Conservation (phyloP, 2,888 invertebrate species). For the Mermis nigrescens region DNA sequence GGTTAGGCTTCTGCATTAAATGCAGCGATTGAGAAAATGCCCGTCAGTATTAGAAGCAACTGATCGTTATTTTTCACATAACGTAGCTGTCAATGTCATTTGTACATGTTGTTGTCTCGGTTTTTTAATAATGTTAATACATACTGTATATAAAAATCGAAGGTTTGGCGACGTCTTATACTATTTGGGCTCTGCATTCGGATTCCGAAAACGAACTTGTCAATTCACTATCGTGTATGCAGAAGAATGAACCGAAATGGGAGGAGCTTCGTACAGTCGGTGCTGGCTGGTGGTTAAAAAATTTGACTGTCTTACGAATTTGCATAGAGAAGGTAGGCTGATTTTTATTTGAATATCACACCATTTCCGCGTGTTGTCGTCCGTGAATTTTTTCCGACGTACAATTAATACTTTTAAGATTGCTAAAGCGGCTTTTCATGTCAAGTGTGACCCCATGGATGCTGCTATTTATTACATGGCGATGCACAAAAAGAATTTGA, state of each 20-base stretch:
- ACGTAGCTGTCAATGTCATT: too few relatives aligned
- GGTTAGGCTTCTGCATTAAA: too few relatives aligned
- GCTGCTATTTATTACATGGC: conserved; percentile 91
- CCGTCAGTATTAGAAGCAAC: too few relatives aligned
- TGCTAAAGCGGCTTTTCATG: conserved; percentile 77
- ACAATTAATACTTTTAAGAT: conserved; percentile 37
- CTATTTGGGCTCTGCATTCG: conserved; percentile 98
- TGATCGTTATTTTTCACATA: too few relatives aligned
- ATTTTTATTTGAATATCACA: too few relatives aligned
- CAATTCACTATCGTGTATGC: conserved; percentile 48
- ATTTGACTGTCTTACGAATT: conserved; percentile 54
- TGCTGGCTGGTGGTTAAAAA: conserved; percentile 89
- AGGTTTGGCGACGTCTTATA: conserved; percentile 44
- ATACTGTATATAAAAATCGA: conserved; percentile 44
- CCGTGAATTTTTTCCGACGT: not conserved
- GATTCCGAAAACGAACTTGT: conserved; percentile 88
- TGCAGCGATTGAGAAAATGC: not conserved
- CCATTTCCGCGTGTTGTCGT: not conserved
- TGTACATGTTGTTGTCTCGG: not conserved
- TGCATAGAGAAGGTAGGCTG: conserved; percentile 56
- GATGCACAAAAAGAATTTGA: conserved; percentile 85
- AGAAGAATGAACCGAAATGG: conserved; percentile 50
- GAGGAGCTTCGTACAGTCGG: conserved; percentile 66
- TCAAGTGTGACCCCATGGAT: conserved; percentile 81
- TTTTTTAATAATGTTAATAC: conserved; percentile 28